phyloP scores from a whole-genome alignment of 2,888 invertebrate species.

The Plagodis dolabraria region DNA sequence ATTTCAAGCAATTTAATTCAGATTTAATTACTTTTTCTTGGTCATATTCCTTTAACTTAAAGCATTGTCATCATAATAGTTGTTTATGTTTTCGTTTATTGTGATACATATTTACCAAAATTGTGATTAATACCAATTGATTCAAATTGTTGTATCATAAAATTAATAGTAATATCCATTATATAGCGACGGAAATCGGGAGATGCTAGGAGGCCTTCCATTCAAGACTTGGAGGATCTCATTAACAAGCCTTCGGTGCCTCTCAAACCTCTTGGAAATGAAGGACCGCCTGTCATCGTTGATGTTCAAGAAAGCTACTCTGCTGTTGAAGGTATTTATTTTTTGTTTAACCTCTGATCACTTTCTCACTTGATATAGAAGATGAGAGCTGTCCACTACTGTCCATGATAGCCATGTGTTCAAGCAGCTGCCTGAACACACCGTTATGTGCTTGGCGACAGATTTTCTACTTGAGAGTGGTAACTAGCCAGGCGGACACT shows the following conservation, averaged over 20 bases:
- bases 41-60: too few species aligned
- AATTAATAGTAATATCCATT: slow-evolving; percentile 36
- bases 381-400: too few species aligned
- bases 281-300: slow-evolving; percentile 95
- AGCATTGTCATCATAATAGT: too few species aligned
- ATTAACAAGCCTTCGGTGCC: slow-evolving; percentile 97
- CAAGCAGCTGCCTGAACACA: too few species aligned
- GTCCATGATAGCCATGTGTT: too few species aligned
- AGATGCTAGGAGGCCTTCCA: slow-evolving; percentile 95
- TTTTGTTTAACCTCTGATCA: too few species aligned
- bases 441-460: too few species aligned
- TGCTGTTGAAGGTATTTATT: slow-evolving; percentile 94
- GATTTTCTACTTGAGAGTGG: too few species aligned
- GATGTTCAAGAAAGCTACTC: slow-evolving; percentile 98
- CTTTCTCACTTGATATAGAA: too few species aligned
- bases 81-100: too few species aligned
- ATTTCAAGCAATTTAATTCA: too few species aligned
- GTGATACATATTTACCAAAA: slow-evolving; percentile 10
- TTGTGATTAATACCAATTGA: slow-evolving; percentile 59
- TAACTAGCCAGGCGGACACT: too few species aligned
- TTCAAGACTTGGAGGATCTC: slow-evolving; percentile 95
- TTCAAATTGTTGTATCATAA: slow-evolving; percentile 1
- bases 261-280: slow-evolving; percentile 90
- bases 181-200: slow-evolving; percentile 92
- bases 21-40: background rate